These are phyloP conservation scores for Harpalus rufipes DNA, from an alignment of 2,888 invertebrate genomes.

Conservation along the genomic window DNA sequence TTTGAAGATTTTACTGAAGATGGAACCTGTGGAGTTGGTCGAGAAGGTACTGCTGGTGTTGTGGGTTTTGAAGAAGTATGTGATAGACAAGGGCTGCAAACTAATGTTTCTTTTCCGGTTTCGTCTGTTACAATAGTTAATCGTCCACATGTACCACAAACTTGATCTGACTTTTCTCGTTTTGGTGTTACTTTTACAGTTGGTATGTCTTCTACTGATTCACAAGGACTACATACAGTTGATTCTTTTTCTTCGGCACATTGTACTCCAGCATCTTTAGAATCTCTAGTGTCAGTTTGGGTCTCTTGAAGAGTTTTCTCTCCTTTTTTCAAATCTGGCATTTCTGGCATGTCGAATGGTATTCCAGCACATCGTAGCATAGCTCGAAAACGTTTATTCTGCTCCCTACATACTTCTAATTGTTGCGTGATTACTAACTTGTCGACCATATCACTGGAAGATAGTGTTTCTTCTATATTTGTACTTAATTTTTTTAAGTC, in stretches of 20 bases:
- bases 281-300: background rate
- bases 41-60: background rate
- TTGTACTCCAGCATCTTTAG: background rate
- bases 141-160: too few species aligned
- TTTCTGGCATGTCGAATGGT: background rate
- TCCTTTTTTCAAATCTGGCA: background rate
- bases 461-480: slow-evolving; percentile 53
- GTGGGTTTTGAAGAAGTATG: background rate
- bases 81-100: too few species aligned
- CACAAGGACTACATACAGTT: background rate
- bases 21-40: too few species aligned
- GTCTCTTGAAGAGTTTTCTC: background rate
- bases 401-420: background rate
- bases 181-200: too few species aligned
- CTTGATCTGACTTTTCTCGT: too few species aligned
- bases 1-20: background rate
- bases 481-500: slow-evolving; percentile 58
- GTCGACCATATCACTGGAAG: slow-evolving; percentile 45
- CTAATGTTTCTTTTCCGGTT: too few species aligned
- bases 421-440: background rate
- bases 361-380: background rate
- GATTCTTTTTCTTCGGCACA: background rate
- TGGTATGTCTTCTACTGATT: background rate
- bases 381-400: background rate
- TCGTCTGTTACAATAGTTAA: too few species aligned